phyloP scores from a whole-genome alignment of 2,797 vertebrate genomes.

The Poeciliopsis turneri region DNA sequence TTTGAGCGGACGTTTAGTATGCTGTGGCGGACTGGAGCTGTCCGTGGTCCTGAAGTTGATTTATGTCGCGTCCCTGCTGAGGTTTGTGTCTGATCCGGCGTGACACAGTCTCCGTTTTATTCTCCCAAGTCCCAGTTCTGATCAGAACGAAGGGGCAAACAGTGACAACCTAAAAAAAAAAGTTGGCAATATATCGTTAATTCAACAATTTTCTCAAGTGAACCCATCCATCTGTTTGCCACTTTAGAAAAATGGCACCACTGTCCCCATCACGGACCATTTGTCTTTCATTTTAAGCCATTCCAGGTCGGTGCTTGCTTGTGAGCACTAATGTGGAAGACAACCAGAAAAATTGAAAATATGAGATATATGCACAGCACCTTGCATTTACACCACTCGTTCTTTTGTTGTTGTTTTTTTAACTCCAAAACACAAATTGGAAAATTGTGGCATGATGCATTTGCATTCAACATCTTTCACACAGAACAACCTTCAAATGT shows the following conservation, averaged over 20 bases:
- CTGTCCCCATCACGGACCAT: constrained; percentile 19
- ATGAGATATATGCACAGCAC: background rate
- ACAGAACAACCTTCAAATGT: background rate
- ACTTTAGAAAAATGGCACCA: constrained; percentile 8
- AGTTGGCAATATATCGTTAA: constrained; percentile 19
- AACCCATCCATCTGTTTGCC: constrained; percentile 22
- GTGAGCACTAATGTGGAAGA: constrained; percentile 45
- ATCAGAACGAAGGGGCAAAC: constrained; percentile 29
- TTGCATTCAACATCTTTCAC: background rate
- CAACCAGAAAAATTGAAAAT: background rate
- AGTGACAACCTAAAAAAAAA: constrained; percentile 50
- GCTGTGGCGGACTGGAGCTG: constrained; percentile 48
- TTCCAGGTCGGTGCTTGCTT: constrained; percentile 9
- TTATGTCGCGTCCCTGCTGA: constrained; percentile 57
- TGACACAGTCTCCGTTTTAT: constrained; percentile 42
- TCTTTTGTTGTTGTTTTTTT: background rate
- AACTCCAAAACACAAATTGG: background rate
- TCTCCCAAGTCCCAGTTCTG: constrained; percentile 44
- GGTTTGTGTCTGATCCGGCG: constrained; percentile 49
- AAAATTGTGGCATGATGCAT: background rate
- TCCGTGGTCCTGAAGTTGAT: constrained; percentile 60
- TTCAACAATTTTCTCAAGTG: constrained; percentile 36
- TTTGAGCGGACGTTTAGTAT: constrained; percentile 59
- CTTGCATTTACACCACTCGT: background rate
- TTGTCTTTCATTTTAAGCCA: constrained; percentile 19